Conservation (phyloP, 2,797 vertebrate genomes). For the Urosaurus nigricauda region DNA sequence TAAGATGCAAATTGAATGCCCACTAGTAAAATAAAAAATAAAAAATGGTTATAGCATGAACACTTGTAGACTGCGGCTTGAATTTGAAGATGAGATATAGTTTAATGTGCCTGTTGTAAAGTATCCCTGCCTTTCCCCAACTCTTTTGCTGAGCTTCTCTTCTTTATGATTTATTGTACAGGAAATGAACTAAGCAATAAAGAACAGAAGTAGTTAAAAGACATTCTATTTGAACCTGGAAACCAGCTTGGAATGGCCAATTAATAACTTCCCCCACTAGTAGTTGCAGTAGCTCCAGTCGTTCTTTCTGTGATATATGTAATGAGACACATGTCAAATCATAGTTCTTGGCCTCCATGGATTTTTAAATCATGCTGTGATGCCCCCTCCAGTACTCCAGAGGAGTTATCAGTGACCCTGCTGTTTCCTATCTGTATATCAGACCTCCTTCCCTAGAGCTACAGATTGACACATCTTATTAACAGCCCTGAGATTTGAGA, state of each 20-base stretch:
- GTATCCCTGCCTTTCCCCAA: slow-evolving; percentile 50
- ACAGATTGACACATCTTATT: slow-evolving; percentile 19
- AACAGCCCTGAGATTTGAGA: not conserved
- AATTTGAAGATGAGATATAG: slow-evolving; percentile 68
- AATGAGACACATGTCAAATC: slow-evolving; percentile 64
- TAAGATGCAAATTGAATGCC: slow-evolving; percentile 60
- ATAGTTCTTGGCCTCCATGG: slow-evolving; percentile 54
- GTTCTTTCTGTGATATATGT: slow-evolving; percentile 62
- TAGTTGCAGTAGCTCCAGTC: slow-evolving; percentile 61
- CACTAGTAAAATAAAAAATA: slow-evolving; percentile 53
- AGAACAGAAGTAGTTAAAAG: slow-evolving; percentile 71
- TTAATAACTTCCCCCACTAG: slow-evolving; percentile 66
- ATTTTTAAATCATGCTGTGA: slow-evolving; percentile 36
- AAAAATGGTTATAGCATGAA: slow-evolving; percentile 58
- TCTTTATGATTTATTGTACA: slow-evolving; percentile 68
- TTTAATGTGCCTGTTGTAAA: slow-evolving; percentile 69
- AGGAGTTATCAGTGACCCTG: slow-evolving; percentile 4
- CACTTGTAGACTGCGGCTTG: slow-evolving; percentile 63
- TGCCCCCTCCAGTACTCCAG: slow-evolving; percentile 4
- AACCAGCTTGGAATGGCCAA: slow-evolving; percentile 71
- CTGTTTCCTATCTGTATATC: slow-evolving; percentile 21
- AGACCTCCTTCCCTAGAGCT: slow-evolving; percentile 20
- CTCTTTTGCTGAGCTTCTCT: slow-evolving; percentile 41
- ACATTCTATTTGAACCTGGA: slow-evolving; percentile 73
- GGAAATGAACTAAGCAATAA: slow-evolving; percentile 71